Base-by-base conservation (phyloP, 2,113 vertebrate species). In the Megaleporinus macrocephalus region DNA sequence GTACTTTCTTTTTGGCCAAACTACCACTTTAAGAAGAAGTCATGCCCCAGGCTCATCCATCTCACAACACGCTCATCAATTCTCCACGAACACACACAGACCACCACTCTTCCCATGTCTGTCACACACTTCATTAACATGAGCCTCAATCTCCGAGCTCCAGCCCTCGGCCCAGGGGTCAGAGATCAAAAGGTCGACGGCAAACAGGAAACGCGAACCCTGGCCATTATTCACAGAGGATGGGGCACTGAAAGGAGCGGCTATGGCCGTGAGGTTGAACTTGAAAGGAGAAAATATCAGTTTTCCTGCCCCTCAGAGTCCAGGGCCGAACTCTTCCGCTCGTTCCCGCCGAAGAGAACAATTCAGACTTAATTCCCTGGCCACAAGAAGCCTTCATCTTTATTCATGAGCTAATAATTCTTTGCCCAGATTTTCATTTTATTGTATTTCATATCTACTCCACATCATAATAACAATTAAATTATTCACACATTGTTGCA, bases 171-270 rank as follows among this genome's bases (percentile, higher is more conserved):
- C 66, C 85, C 84, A 82, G 20, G 63, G 79, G 78, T 84, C 85
- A 77, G 2, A 3, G 85, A 85, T 89, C 79, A 89, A 79, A 84
- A 83, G 86, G 86, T 84, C 79, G 70, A 76, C 33, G 55, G 79
- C n/a, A 83, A 80, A 78, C 62, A 24, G 57, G 71, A 86, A 85
- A 78, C 74, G 26, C 13, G 16, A 73, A 68, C 24, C 72, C 63
- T 61, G 76, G 59, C 49, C 26, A 55, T 85, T 41, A 78, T 79
- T 79, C 75, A 63, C 53, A 74, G 68, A 74, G 66, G 41, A 80
- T 29, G 24, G 14, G 74, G 29, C 59, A 75, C 15, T 79, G 44
- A 82, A 61, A 82, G 80, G 22, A 26, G 15, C 12, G 9, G 51
- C 53, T 10, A 29, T 76, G 78, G 24, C 57, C 61, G 76, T 72